These are phyloP conservation scores for Campylomormyrus tamandua DNA, from an alignment of 2,113 vertebrate species.

Conservation along the genomic window DNA sequence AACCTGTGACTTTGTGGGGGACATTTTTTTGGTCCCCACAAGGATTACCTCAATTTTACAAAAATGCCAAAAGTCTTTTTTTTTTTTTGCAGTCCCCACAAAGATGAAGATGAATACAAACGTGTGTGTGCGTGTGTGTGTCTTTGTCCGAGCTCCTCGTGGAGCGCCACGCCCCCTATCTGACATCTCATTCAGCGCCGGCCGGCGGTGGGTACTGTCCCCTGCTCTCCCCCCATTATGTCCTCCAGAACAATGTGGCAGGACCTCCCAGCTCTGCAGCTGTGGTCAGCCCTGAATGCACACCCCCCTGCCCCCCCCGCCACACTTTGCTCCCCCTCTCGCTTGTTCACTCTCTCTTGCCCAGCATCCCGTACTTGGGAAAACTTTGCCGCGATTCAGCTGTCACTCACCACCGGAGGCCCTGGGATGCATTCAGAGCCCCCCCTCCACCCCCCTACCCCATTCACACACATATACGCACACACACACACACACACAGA, in stretches of 20 bases:
- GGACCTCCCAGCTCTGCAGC: conserved; percentile 85
- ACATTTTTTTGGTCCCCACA: background rate
- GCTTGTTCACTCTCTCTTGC: conserved; percentile 35
- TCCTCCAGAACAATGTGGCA: conserved; percentile 65
- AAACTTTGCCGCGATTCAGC: conserved; percentile 75
- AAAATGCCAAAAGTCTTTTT: background rate
- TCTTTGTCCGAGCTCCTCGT: conserved; percentile 41
- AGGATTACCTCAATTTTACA: background rate
- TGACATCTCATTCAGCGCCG: conserved; percentile 60
- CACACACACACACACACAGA: conserved; percentile 31
- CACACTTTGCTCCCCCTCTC: conserved; percentile 40
- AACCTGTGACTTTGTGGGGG: background rate
- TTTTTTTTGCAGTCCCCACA: background rate
- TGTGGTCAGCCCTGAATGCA: conserved; percentile 68
- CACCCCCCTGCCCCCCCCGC: conserved; percentile 45
- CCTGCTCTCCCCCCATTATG: conserved; percentile 64
- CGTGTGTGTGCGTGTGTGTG: conserved; percentile 9
- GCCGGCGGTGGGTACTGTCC: conserved; percentile 52
- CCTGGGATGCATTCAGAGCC: conserved; percentile 69
- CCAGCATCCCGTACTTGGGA: conserved; percentile 66
- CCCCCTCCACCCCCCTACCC: conserved; percentile 44
- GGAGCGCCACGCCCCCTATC: conserved; percentile 53
- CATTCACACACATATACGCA: conserved; percentile 49
- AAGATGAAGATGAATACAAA: background rate
- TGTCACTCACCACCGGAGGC: conserved; percentile 77